A percentile compares a stretch with the other conserved stretches of the same genome.
These are phyloP conservation scores for Sapayoa aenigma DNA, from an alignment of 2,113 vertebrate species.

Conservation along the genomic window DNA sequence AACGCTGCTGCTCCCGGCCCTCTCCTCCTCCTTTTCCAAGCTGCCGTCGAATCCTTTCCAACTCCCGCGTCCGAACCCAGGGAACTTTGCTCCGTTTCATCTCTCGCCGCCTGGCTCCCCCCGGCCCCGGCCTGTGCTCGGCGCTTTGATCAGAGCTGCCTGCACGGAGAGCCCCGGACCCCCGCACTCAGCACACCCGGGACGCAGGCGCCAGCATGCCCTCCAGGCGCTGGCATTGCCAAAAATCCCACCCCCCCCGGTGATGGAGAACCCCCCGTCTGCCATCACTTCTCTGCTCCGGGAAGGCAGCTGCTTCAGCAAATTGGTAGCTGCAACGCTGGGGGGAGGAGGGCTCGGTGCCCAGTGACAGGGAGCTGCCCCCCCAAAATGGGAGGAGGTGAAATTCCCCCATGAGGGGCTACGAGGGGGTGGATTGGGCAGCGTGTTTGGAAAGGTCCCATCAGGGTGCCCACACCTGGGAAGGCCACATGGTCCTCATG, in stretches of 20 bases:
- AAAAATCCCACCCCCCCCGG: neutral
- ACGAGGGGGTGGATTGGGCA: neutral
- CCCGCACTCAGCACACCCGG: neutral
- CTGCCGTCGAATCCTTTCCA: conserved; percentile 58
- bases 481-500: neutral
- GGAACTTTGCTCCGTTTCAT: conserved; percentile 56
- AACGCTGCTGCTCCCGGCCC: conserved; percentile 49
- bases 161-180: neutral
- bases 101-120: neutral
- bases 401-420: fast-evolving
- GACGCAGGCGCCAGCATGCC: neutral
- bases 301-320: neutral
- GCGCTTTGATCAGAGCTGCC: conserved; percentile 17
- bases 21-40: conserved; percentile 48
- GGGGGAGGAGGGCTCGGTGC: neutral
- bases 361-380: neutral
- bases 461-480: neutral
- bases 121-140: neutral
- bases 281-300: neutral
- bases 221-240: neutral
- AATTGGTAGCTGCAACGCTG: neutral
- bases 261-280: neutral
- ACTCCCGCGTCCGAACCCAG: conserved; percentile 22
- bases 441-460: neutral
- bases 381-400: neutral